A percentile compares a stretch with the other conserved stretches of the same genome.
Conservation (phyloP, 1,140 invertebrate genomes). For the Penaeus japonicus region DNA sequence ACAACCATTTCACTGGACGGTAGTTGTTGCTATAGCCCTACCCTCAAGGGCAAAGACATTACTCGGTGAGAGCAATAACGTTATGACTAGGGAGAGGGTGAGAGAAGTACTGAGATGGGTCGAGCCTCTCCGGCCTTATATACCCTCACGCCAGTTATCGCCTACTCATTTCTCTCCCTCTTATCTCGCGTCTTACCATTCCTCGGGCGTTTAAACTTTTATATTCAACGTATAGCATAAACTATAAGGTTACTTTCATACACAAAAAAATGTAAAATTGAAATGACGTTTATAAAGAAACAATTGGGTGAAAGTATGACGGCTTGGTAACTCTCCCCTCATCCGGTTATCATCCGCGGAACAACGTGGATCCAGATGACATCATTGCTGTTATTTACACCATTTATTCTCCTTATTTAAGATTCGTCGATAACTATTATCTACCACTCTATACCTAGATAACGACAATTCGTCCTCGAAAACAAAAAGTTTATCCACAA, state of each 20-base stretch:
- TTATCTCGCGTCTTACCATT: neutral
- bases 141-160: slow-evolving; percentile 4
- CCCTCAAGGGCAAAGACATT: slow-evolving; percentile 8
- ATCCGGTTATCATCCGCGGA: too few species aligned
- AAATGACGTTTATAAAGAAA: too few species aligned
- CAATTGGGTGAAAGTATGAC: too few species aligned
- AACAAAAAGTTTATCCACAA: too few species aligned
- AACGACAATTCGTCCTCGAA: too few species aligned
- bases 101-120: slow-evolving; percentile 26
- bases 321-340: too few species aligned
- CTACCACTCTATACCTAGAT: too few species aligned
- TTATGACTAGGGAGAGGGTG: slow-evolving; percentile 28
- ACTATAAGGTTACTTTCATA: neutral
- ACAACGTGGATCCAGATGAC: too few species aligned
- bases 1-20: slow-evolving; percentile 39
- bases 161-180: neutral
- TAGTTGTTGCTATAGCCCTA: slow-evolving; percentile 6
- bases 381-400: too few species aligned
- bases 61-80: slow-evolving; percentile 16
- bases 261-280: too few species aligned
- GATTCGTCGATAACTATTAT: too few species aligned
- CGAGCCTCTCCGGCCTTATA: neutral
- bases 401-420: too few species aligned
- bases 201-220: neutral
- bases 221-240: neutral